Conservation (phyloP, 2,113 vertebrate genomes). For the Zosterops lateralis region DNA sequence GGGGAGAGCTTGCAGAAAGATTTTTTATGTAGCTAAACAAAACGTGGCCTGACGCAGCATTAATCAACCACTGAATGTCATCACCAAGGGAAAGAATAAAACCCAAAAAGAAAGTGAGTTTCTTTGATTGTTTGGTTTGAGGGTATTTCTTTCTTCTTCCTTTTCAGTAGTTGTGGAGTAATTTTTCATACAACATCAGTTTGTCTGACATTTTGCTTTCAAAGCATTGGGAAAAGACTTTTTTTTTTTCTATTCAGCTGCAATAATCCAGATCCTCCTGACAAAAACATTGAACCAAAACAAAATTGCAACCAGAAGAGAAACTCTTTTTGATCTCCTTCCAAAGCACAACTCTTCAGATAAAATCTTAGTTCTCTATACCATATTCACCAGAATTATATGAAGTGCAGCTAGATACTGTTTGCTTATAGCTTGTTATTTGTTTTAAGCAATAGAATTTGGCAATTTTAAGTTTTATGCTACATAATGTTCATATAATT, state of each 20-base stretch:
- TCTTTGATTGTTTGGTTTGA: background rate
- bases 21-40: background rate
- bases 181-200: background rate
- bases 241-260: background rate
- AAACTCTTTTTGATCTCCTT: background rate
- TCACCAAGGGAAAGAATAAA: background rate
- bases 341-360: background rate
- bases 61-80: conserved; percentile 5
- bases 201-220: background rate
- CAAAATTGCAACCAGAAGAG: background rate
- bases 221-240: background rate
- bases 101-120: background rate
- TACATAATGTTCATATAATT: background rate
- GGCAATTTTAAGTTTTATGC: background rate
- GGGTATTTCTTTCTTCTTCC: background rate
- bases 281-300: conserved; percentile 13
- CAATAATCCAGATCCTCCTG: background rate
- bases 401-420: background rate
- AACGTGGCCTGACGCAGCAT: background rate
- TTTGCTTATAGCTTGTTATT: background rate
- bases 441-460: background rate
- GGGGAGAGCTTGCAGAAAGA: background rate
- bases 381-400: background rate
- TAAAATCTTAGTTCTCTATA: background rate
- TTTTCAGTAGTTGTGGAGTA: background rate